These are phyloP conservation scores for Micrastur ruficollis DNA, from an alignment of 2,797 vertebrate species.

Conservation along the genomic window DNA sequence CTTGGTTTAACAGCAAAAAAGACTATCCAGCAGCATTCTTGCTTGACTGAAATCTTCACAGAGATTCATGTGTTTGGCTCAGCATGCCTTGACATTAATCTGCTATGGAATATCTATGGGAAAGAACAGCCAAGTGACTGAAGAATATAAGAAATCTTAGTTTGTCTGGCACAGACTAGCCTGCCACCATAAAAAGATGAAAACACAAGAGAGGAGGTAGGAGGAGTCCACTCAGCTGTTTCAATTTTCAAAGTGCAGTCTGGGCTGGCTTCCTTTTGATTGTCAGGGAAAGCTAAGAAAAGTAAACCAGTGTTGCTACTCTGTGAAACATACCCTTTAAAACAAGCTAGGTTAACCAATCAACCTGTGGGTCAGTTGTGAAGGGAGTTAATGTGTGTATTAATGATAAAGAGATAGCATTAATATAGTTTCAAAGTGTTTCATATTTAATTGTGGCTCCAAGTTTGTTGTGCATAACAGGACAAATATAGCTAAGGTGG, in stretches of 20 bases:
- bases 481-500: constrained; percentile 75
- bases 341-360: constrained; percentile 30
- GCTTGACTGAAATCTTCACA: not conserved
- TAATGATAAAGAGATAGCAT: constrained; percentile 51
- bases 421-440: constrained; percentile 53
- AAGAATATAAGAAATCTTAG: constrained; percentile 17
- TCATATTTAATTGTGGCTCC: constrained; percentile 52
- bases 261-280: constrained; percentile 65
- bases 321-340: not conserved
- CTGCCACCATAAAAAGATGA: constrained; percentile 62
- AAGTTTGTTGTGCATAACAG: constrained; percentile 61
- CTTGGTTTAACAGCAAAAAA: not conserved
- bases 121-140: constrained; percentile 17
- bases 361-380: not conserved
- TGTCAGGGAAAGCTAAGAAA: constrained; percentile 62
- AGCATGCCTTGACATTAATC: constrained; percentile 1
- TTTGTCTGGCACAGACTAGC: constrained; percentile 36
- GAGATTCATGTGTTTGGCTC: not conserved
- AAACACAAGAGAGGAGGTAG: constrained; percentile 56
- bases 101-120: constrained; percentile 34
- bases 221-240: constrained; percentile 61
- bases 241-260: constrained; percentile 40
- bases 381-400: constrained; percentile 46
- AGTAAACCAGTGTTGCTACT: constrained; percentile 36
- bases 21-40: not conserved